Conservation (phyloP, 2,888 invertebrate genomes). For the Girardia tigrina region DNA sequence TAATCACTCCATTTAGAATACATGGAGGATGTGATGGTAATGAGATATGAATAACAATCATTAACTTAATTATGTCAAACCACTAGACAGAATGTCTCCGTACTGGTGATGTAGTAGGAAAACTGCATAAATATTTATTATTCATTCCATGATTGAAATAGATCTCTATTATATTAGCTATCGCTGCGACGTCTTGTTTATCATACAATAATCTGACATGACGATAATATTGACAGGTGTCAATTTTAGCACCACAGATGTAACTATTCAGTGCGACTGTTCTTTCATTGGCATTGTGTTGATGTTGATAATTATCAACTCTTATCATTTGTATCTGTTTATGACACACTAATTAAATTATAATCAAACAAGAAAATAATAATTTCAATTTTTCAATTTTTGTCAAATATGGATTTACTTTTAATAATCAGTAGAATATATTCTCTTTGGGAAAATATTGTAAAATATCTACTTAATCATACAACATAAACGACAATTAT, state of each 20-base stretch:
- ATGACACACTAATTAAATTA: background rate
- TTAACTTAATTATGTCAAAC: conserved; percentile 23
- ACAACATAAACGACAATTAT: too few species aligned
- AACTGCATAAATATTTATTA: conserved; percentile 18
- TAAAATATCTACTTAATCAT: too few species aligned
- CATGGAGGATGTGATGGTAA: conserved; percentile 17
- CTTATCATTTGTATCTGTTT: conserved; percentile 18
- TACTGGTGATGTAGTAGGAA: conserved; percentile 18
- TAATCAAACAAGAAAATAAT: background rate
- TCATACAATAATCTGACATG: conserved; percentile 23
- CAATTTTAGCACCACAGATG: conserved; percentile 17
- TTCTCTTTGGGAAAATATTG: too few species aligned
- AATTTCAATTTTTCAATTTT: background rate
- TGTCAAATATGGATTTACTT: background rate
- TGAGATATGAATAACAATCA: conserved; percentile 19
- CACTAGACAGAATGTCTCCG: conserved; percentile 23
- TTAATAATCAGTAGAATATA: conserved; percentile 1
- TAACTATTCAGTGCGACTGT: conserved; percentile 19
- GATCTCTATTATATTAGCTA: conserved; percentile 23
- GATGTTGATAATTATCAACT: conserved; percentile 23
- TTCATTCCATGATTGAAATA: conserved; percentile 17
- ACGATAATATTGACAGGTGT: conserved; percentile 23
- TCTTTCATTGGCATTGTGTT: conserved; percentile 23
- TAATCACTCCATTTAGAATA: background rate
- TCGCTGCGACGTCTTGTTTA: conserved; percentile 23